Percentiles rank a stretch among this genome's conserved stretches.
These are phyloP conservation scores for Synaphobranchus kaupii DNA, from an alignment of 2,797 vertebrate genomes.

Conservation along the genomic window DNA sequence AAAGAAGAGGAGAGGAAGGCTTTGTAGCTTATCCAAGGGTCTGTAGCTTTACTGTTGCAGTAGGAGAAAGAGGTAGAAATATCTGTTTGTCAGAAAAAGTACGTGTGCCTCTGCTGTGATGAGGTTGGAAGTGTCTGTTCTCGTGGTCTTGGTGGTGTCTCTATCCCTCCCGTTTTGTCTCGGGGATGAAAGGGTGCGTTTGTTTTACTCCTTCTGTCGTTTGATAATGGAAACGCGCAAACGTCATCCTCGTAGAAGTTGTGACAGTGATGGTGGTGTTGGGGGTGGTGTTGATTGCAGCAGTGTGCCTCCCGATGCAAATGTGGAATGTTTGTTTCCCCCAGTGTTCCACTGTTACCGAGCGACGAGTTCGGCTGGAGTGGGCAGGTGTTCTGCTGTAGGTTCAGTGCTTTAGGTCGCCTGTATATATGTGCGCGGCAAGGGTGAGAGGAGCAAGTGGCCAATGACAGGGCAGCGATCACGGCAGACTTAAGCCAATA, in stretches of 20 bases:
- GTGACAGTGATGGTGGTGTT: constrained; percentile 51
- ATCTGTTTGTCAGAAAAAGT: constrained; percentile 63
- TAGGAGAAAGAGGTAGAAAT: constrained; percentile 53
- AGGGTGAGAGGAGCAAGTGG: constrained; percentile 52
- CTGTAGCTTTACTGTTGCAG: constrained; percentile 51
- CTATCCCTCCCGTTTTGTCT: constrained; percentile 51
- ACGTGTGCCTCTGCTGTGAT: constrained; percentile 39
- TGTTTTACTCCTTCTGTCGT: constrained; percentile 44
- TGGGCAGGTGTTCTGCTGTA: constrained; percentile 28
- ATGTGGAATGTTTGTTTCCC: constrained; percentile 37
- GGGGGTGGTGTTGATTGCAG: constrained; percentile 57
- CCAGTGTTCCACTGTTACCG: constrained; percentile 37
- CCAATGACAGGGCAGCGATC: constrained; percentile 6
- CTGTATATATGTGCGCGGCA: constrained; percentile 36
- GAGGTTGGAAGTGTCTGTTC: constrained; percentile 47
- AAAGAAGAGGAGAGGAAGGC: constrained; percentile 25
- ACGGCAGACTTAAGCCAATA: background rate
- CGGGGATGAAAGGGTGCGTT: constrained; percentile 40
- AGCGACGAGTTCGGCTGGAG: constrained; percentile 29
- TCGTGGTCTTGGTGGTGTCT: constrained; percentile 52
- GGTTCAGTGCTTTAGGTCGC: constrained; percentile 23
- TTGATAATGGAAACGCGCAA: constrained; percentile 51
- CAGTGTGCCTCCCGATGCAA: constrained; percentile 52
- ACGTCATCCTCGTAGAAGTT: constrained; percentile 67
- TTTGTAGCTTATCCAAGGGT: constrained; percentile 54